These are phyloP conservation scores for Ennomos erosarius DNA, from an alignment of 2,888 invertebrate genomes.

Conservation along the genomic window DNA sequence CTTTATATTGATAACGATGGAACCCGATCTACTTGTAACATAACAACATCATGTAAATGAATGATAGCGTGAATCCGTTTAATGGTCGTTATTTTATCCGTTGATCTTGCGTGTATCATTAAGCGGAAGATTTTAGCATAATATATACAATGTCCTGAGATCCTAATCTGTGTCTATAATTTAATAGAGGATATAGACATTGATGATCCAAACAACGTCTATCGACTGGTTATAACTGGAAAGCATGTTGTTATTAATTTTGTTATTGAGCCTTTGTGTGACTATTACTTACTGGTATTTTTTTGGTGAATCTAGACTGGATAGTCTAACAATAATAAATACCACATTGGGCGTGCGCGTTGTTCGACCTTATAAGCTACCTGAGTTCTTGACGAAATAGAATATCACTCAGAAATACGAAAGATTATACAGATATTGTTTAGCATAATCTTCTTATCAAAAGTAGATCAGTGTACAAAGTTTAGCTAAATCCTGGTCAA, in stretches of 20 bases:
- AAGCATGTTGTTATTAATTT: too few relatives aligned
- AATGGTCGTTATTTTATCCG: not conserved
- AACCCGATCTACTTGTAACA: constrained; percentile 6
- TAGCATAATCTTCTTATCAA: constrained; percentile 41
- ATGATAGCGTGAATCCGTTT: constrained; percentile 6
- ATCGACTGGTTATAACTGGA: not conserved
- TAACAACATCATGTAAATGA: constrained; percentile 3
- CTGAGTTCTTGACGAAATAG: too few relatives aligned
- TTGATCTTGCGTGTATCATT: not conserved
- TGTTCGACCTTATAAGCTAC: too few relatives aligned
- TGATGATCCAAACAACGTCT: not conserved
- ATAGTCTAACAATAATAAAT: too few relatives aligned
- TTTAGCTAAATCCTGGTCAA: constrained; percentile 44
- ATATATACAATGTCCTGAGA: not conserved
- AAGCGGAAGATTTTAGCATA: not conserved
- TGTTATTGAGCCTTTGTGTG: too few relatives aligned
- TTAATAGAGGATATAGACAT: too few relatives aligned
- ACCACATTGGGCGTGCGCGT: too few relatives aligned
- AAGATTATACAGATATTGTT: constrained; percentile 33
- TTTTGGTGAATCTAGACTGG: too few relatives aligned
- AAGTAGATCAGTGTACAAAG: constrained; percentile 45
- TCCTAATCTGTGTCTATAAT: not conserved
- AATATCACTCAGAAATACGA: too few relatives aligned
- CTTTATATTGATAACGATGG: constrained; percentile 18
- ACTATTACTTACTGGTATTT: too few relatives aligned